Conservation (phyloP, 2,113 vertebrate species). For the Carassius carassius region DNA sequence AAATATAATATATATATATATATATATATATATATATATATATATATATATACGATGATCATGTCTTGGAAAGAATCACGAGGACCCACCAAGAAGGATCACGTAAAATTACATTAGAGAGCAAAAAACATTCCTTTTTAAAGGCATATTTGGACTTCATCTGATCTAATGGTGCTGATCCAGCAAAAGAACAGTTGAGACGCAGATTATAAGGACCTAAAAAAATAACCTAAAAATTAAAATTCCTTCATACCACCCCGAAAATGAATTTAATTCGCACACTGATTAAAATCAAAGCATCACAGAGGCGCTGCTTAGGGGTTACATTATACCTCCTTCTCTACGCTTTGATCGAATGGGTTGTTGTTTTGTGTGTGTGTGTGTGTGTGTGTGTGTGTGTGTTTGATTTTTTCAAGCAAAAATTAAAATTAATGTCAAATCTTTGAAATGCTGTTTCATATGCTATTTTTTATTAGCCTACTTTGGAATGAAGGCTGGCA, state of each 20-base stretch:
- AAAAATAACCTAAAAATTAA: neutral
- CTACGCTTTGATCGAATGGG: neutral
- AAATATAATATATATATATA: no score
- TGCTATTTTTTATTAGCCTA: neutral
- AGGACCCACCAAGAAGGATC: neutral
- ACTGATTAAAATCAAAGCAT: neutral
- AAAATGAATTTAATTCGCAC: neutral
- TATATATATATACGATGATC: no score
- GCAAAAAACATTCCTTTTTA: no score
- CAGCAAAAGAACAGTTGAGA: neutral
- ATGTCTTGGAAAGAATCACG: no score
- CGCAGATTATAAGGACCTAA: neutral
- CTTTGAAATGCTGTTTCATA: neutral
- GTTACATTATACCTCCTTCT: neutral
- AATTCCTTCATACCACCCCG: neutral
- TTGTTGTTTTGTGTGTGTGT: neutral
- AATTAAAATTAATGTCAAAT: neutral
- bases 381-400: no score
- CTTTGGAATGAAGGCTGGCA: neutral
- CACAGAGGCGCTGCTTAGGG: neutral
- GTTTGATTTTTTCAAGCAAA: conserved; percentile 1
- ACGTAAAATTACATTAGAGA: neutral
- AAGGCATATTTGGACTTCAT: neutral
- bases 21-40: no score
- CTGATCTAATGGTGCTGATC: neutral